A percentile compares a stretch with the other conserved stretches of the same genome.
These are phyloP conservation scores for Nannobrachium achirus DNA, from an alignment of 2,113 vertebrate species.

Conservation along the genomic window DNA sequence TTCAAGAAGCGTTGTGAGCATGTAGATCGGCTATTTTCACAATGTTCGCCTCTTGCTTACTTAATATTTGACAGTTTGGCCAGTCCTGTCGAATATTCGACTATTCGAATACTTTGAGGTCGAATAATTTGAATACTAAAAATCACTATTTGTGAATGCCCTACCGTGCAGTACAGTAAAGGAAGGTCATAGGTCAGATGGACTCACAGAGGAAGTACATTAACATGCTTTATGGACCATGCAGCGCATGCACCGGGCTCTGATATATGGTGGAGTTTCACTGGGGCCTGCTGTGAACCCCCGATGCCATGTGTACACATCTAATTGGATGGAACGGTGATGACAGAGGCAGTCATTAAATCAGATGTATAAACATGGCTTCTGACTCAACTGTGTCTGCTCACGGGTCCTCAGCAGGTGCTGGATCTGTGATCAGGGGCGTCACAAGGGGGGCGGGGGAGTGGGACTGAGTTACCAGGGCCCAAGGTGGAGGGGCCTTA, in stretches of 20 bases:
- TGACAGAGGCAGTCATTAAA: slow-evolving; percentile 43
- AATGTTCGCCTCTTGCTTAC: no score
- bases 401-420: background rate
- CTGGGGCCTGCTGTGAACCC: slow-evolving; percentile 2
- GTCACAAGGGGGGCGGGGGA: no score
- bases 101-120: no score
- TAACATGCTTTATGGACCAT: slow-evolving; percentile 30
- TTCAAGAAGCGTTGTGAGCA: no score
- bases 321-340: slow-evolving; percentile 17
- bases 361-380: background rate
- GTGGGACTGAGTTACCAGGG: no score
- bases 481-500: no score
- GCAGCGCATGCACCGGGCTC: slow-evolving; percentile 6
- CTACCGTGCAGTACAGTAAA: slow-evolving; percentile 8
- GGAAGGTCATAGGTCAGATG: slow-evolving; percentile 19
- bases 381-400: slow-evolving; percentile 5
- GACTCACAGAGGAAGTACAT: slow-evolving; percentile 13
- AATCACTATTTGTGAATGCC: no score
- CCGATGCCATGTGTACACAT: slow-evolving; percentile 3
- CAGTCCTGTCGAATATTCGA: no score
- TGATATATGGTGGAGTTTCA: slow-evolving; percentile 27
- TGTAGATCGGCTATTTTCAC: no score
- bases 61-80: no score
- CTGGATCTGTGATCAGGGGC: no score
- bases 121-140: no score